Evolutionary conservation across 2,797 vertebrate species (phyloP), one percentile per base, ranked within the genome.

Genomic region (Myioborus melanocephalus): DNA sequence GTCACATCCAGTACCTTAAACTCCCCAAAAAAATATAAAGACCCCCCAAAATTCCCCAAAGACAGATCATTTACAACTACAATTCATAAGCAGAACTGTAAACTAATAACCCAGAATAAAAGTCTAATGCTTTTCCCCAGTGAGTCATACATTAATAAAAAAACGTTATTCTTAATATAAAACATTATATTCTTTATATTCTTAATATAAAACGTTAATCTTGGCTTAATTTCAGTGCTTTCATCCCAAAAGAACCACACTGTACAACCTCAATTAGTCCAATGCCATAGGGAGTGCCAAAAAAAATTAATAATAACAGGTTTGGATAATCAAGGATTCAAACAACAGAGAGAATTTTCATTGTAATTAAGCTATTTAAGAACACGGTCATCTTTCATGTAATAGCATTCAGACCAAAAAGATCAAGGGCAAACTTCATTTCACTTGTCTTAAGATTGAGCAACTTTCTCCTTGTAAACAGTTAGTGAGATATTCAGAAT

Each of bases 301-400:
- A 95, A 93, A 88, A 83, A 75, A 4, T 68, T 76, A 92, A 61
- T 75, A 85, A 73, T 83, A 83, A 83, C 1, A 0, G 30, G 35
- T 91, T 91, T 90, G 65, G 79, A 93, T 83, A 94, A 95, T 86
- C 94, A 93, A 94, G 96, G 43, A 90, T 94, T 94, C 82, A 87
- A 95, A 75, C 76, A 92, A 85, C 64, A 86, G 41, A 53, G 20
- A 95, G 37, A 85, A 71, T 64, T 60, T 90, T 89, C 57, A 80
- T 80, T 89, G 86, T 92, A 95, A 94, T 93, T 92, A 93, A 95
- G 78, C 90, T 75, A 89, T 76, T 94, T 85, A 61, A 83, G 83
- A 90, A 89, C 68, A 73, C 2, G 0, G 84, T 84, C 53, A 49
- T 70, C 49, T 60, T 89, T 68, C 81, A 84, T 0, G 0, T 73